Conservation (phyloP, 2,888 invertebrate species). For the Vanessa cardui region DNA sequence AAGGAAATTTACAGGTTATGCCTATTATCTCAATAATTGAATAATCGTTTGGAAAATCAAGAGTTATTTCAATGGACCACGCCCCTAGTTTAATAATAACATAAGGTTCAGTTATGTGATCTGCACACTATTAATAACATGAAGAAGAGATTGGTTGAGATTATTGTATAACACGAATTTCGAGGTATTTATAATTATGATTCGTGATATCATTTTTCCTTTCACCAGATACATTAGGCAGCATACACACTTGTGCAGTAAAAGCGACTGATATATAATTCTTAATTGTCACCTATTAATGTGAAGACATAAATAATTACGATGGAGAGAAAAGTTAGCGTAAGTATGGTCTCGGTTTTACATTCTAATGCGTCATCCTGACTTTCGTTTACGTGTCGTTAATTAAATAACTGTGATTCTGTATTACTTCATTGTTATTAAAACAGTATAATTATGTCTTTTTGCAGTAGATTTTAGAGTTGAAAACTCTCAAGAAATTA, state of each 20-base stretch:
- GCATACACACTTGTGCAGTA: background rate
- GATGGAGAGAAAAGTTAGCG: background rate
- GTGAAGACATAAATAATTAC: background rate
- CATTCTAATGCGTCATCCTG: background rate
- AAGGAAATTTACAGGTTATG: too few species aligned
- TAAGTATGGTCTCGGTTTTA: background rate
- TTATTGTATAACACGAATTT: slow-evolving; percentile 29
- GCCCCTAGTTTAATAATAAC: too few species aligned
- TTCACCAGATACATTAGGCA: slow-evolving; percentile 25
- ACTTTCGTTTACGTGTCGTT: background rate
- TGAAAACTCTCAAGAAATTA: too few species aligned
- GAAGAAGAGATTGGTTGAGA: slow-evolving; percentile 15
- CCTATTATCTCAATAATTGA: too few species aligned
- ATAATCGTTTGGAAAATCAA: too few species aligned
- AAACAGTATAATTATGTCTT: background rate
- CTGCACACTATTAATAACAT: background rate
- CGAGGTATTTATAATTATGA: slow-evolving; percentile 20
- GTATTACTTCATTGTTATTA: background rate
- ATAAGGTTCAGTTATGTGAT: too few species aligned
- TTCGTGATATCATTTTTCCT: slow-evolving; percentile 32
- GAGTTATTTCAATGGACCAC: too few species aligned
- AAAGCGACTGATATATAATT: background rate
- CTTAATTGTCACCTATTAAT: too few species aligned
- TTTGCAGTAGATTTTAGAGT: background rate
- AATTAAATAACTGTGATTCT: background rate